Percentiles rank a stretch among this genome's conserved stretches.
phyloP scores from a whole-genome alignment of 2,113 vertebrate species.

The crab-eating macaque (Macaca fascicularis) region T2T-MFA8v1.1 NC_088381.1:116422501-116423000 shows the following conservation, averaged over 20 bases:
- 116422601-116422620: neutral
- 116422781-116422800: neutral
- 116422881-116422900: neutral
- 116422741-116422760: neutral
- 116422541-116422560: neutral
- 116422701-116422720: neutral
- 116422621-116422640: neutral
- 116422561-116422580: neutral
- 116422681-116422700: neutral
- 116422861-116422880: neutral
- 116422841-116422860: neutral
- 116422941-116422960: neutral
- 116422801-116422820: neutral
- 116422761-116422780: neutral
- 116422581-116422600: neutral
- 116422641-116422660: neutral
- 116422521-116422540: neutral
- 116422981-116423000: neutral
- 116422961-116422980: neutral
- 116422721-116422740: neutral
- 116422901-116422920: neutral
- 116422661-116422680: neutral
- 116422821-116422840: neutral
- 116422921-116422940: neutral
- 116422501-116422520: neutral